Evolutionary conservation across 2,113 vertebrate species (phyloP), one percentile per base, ranked within the genome.

Genomic region (Channa argus): DNA sequence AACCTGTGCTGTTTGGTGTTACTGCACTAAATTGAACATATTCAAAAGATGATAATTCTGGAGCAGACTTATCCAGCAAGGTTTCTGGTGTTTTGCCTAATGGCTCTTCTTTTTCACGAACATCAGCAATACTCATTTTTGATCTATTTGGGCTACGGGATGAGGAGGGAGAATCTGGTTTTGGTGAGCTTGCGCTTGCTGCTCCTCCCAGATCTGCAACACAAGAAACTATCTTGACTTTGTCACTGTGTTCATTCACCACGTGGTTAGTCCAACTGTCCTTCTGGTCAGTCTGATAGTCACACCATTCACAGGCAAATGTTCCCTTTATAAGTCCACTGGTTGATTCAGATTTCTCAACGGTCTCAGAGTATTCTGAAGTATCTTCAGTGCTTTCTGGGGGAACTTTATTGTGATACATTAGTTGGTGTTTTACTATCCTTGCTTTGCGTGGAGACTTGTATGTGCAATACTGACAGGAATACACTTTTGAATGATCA

Each of bases 261-360:
- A 99, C 96, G 82, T 99, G 97, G 86, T 96, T 94, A 75, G 96
- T 97, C 96, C 97, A 97, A 78, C 94, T 95, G 63, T 97, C 96
- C 77, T 97, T 94, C 86, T 96, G 94, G 80, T 95, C 94, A 9
- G 97, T 98, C 93, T 99, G 96, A 87, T 97, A 99, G 69, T 95
- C 96, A 83, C 98, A 99, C 98, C 98, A 99, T 77, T 99, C 97
- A 50, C 98, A 99, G 76, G 95, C 96, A 67, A 99, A 99, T 55
- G 95, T 96, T 71, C 96, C 96, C 76, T 94, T 95, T 37, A 68
- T 37, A 93, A 96, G 79, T 94, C 95, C 71, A 91, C 94, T 56
- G 1, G 93, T 92, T 0, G 92, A 89, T 67, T 95, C 92, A 56
- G 93, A 91, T 55, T 96, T 80, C 63, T 94, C 92, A 68, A 90